These are phyloP conservation scores for Emys orbicularis DNA, from an alignment of 2,797 vertebrate species.

Conservation along the genomic window DNA sequence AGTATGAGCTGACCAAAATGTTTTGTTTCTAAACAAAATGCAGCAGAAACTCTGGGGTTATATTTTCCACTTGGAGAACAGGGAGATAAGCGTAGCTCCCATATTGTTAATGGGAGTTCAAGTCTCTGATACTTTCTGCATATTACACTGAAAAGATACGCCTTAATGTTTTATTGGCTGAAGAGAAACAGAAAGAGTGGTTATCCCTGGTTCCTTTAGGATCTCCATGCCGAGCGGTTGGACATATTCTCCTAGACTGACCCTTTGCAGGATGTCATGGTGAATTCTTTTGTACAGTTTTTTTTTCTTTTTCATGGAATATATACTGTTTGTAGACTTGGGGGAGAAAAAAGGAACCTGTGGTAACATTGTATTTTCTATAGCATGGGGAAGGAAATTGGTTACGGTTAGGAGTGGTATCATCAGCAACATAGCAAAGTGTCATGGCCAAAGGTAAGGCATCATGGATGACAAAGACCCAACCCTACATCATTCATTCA, in stretches of 20 bases:
- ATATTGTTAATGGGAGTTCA: not conserved
- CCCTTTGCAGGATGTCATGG: not conserved
- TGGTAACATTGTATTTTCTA: not conserved
- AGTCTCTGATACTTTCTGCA: not conserved
- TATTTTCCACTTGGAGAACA: not conserved
- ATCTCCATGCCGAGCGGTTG: not conserved
- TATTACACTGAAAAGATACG: not conserved
- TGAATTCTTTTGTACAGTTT: not conserved
- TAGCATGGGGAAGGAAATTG: not conserved
- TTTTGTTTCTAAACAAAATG: not conserved
- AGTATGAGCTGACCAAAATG: not conserved
- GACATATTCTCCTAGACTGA: not conserved
- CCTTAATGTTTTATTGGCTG: not conserved
- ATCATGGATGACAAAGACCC: not conserved
- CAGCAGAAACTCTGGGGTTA: not conserved
- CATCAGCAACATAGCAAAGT: not conserved
- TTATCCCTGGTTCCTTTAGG: not conserved
- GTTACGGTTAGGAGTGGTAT: not conserved
- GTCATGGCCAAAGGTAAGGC: not conserved
- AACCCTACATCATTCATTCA: not conserved
- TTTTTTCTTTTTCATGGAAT: not conserved
- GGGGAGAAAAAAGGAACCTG: not conserved
- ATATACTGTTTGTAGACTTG: not conserved
- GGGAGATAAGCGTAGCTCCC: not conserved
- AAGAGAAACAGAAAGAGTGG: not conserved